Conservation (phyloP, 1,140 invertebrate species). For the Drosophila arawakana region DNA sequence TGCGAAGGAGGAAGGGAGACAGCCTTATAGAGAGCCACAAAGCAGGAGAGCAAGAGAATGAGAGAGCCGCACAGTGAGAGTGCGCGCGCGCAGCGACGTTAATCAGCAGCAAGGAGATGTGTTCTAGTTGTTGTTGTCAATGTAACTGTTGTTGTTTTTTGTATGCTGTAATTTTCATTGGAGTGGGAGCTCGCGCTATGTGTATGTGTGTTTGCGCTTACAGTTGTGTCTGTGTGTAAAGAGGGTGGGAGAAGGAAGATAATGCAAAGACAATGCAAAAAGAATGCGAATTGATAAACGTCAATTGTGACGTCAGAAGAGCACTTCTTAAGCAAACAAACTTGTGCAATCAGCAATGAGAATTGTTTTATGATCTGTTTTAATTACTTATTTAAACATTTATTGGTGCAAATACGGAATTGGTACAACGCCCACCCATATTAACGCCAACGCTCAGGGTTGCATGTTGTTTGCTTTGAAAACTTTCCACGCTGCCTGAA, state of each 20-base stretch:
- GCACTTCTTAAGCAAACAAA: slow-evolving; percentile 30
- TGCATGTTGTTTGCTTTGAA: slow-evolving; percentile 56
- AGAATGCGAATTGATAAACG: slow-evolving; percentile 1
- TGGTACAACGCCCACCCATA: slow-evolving; percentile 39
- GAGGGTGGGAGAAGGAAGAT: not conserved
- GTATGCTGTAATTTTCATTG: slow-evolving; percentile 26
- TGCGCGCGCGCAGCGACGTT: slow-evolving; percentile 18
- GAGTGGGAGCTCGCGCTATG: not conserved
- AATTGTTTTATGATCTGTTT: slow-evolving; percentile 53
- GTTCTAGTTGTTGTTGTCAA: slow-evolving; percentile 11
- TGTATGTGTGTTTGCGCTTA: too few species aligned
- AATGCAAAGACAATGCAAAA: not conserved
- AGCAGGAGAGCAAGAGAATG: not conserved
- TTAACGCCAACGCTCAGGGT: too few species aligned
- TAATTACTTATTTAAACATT: slow-evolving; percentile 52
- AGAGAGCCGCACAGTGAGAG: not conserved
- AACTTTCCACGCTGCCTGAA: slow-evolving; percentile 52
- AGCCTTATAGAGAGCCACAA: not conserved
- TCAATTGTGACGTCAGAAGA: slow-evolving; percentile 38
- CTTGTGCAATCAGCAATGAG: slow-evolving; percentile 32
- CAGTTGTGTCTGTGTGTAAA: not conserved
- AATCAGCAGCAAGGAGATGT: not conserved
- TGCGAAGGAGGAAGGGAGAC: not conserved
- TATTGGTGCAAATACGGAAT: slow-evolving; percentile 64
- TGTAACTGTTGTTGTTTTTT: not conserved